A percentile compares a stretch with the other conserved stretches of the same genome.
Conservation (phyloP, 2,113 vertebrate species). For the Scortum barcoo region DNA sequence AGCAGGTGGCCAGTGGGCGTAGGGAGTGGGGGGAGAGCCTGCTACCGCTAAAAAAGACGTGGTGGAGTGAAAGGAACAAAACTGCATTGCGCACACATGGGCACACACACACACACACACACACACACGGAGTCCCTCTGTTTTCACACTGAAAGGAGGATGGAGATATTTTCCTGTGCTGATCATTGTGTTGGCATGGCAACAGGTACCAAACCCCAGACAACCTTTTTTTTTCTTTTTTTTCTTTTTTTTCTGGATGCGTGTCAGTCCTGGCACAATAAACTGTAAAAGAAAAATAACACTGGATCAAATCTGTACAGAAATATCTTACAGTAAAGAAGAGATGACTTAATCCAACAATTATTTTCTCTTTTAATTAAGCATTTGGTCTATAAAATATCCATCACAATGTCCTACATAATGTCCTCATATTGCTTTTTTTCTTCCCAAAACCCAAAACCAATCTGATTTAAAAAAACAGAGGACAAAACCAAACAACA, state of each 20-base stretch:
- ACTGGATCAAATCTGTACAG: background rate
- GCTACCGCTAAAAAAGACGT: background rate
- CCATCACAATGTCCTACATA: no score
- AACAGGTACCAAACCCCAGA: constrained; percentile 40
- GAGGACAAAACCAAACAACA: background rate
- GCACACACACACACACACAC: background rate
- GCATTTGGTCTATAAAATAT: background rate
- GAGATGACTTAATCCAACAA: background rate
- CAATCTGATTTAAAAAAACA: background rate
- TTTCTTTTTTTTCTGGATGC: background rate
- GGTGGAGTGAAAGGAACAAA: constrained; percentile 8
- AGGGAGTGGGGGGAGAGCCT: background rate
- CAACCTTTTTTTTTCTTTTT: background rate
- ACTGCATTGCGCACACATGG: background rate
- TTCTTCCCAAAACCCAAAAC: background rate
- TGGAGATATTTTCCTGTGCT: constrained; percentile 17
- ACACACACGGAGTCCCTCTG: background rate
- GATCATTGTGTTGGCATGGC: constrained; percentile 57
- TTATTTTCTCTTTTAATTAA: background rate
- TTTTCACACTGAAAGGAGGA: constrained; percentile 7
- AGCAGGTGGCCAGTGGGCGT: constrained; percentile 70
- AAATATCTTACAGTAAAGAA: background rate
- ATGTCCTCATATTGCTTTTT: background rate
- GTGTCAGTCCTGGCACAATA: constrained; percentile 5
- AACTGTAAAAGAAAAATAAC: background rate